A percentile compares a stretch with the other conserved stretches of the same genome.
Evolutionary conservation across 2,797 vertebrate genomes (phyloP).

Genomic region (Pseudomugil tenellus): DNA sequence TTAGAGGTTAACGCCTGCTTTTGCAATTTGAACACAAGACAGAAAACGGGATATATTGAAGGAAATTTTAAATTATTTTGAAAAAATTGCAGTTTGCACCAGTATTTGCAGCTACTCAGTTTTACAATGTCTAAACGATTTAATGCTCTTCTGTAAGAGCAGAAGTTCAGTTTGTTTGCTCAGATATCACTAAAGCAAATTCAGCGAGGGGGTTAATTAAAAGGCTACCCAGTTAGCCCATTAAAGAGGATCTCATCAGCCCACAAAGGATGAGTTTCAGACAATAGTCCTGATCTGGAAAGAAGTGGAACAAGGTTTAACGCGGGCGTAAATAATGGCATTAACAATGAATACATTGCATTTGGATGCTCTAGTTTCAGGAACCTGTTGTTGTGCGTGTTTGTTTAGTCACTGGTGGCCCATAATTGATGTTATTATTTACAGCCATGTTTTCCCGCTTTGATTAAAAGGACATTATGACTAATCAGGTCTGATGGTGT

Average conservation of each 20-base stretch:
- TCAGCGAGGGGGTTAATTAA: not conserved
- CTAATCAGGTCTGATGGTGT: not conserved
- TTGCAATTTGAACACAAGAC: no score
- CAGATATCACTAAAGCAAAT: not conserved
- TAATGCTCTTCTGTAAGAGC: not conserved
- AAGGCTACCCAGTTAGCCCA: not conserved
- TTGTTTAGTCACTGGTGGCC: not conserved
- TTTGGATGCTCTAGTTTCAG: not conserved
- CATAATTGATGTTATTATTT: conserved; percentile 5
- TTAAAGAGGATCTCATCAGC: not conserved
- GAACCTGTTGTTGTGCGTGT: conserved; percentile 1
- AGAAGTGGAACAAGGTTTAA: not conserved
- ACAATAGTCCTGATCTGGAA: not conserved
- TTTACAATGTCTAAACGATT: not conserved
- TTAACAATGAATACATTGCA: not conserved
- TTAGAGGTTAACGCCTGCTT: no score
- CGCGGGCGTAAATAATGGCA: conserved; percentile 1
- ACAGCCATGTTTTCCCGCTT: not conserved
- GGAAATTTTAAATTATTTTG: no score
- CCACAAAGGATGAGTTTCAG: not conserved
- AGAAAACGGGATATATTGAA: not conserved
- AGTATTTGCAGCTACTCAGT: not conserved
- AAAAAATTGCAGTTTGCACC: not conserved
- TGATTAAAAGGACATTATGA: not conserved
- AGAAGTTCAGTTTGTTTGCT: not conserved